Evolutionary conservation across 2,113 vertebrate genomes (phyloP), one percentile per base, ranked within the genome.

Genomic region (Lota lota): DNA sequence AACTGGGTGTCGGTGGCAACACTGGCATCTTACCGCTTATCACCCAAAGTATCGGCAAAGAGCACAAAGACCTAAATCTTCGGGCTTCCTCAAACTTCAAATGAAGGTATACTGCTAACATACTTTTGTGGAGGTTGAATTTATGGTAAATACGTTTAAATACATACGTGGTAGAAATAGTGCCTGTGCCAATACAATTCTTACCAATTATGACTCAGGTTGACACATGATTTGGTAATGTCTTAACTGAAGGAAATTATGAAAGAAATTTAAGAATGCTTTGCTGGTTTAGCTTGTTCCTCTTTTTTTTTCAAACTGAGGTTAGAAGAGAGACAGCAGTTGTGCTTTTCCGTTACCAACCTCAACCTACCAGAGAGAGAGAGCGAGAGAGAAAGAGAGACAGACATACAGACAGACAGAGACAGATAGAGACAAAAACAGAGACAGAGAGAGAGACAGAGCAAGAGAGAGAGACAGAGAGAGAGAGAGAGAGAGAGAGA

Each of bases 261-360:
- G 75, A 16, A 62, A 66, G 22, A 67, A 56, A 36, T 5, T 19
- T 50, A 54, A 6, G 28, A 61, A 67, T 65, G 21, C 1, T 10
- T 20, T 73, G 64, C 28, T 21, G n/a, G 53, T 22, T 70, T 33
- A 12, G 63, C 53, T 67, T 77, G 66, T 63, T 83, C 71, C 83
- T 83, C 78, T 71, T 64, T 56, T 83, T 87, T 69, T 87, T 76
- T 63, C 71, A 57, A 5, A 21, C 54, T 86, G 88, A 85, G 86
- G 85, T 84, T 88, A 77, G 56, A 58, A 77, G 28, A 74, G n/a
- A n/a, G n/a, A 56, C 40, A 1, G 40, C 40, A 47, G n/a, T n/a
- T 56, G 3, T n/a, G n/a, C 53, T 56, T 56, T 56, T 56, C 53
- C 53, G 53, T n/a, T 56, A 8, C 53, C 53, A 56, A 56, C 53